A percentile compares a stretch with the other conserved stretches of the same genome.
Evolutionary conservation across 2,888 invertebrate genomes (phyloP).

Genomic region (Kryphioiulus occultus): DNA sequence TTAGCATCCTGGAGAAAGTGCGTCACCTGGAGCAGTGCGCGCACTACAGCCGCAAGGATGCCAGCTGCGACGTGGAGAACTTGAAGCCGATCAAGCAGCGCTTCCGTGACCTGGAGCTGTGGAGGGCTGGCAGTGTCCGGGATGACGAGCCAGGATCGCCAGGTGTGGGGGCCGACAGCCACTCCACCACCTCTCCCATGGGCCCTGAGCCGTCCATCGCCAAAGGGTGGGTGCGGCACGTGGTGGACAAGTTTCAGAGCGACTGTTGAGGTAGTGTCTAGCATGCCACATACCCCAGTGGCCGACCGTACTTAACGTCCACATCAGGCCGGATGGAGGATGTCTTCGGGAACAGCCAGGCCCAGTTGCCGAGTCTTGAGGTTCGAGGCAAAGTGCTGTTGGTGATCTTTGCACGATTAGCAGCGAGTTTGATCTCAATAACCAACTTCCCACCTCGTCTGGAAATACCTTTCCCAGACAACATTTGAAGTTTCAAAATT

Average conservation of each 20-base stretch:
- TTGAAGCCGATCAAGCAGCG: conserved; percentile 61
- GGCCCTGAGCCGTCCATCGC: conserved; percentile 55
- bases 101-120: conserved; percentile 60
- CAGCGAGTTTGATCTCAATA: neutral
- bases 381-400: neutral
- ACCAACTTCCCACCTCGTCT: too few species aligned
- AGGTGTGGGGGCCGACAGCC: conserved; percentile 58
- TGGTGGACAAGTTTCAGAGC: conserved; percentile 74
- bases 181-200: conserved; percentile 59
- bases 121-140: conserved; percentile 54
- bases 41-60: conserved; percentile 57
- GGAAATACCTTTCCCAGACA: too few species aligned
- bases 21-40: conserved; percentile 60
- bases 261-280: conserved; percentile 50
- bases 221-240: conserved; percentile 76
- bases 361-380: neutral
- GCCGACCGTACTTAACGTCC: neutral
- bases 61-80: conserved; percentile 57
- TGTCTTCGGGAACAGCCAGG: neutral
- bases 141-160: conserved; percentile 47
- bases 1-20: conserved; percentile 60
- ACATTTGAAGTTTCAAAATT: too few species aligned
- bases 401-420: neutral
- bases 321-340: neutral
- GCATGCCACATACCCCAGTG: neutral